phyloP scores from a whole-genome alignment of 1,140 invertebrate genomes.

The Dendrolimus punctatus region DNA sequence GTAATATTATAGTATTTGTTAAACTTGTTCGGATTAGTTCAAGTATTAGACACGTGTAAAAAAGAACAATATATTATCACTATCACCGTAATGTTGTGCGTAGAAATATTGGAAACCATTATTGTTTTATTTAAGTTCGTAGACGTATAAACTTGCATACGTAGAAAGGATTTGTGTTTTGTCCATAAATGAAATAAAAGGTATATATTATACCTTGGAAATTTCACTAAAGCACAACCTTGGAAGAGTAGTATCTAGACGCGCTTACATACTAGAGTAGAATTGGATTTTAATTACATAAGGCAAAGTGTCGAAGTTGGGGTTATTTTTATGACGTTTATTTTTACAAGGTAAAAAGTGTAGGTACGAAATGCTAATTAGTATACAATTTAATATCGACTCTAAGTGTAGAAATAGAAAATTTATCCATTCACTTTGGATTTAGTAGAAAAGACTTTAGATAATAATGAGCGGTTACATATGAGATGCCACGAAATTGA shows the following conservation, averaged over 20 bases:
- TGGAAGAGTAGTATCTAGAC: slow-evolving; percentile 69
- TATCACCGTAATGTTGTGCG: slow-evolving; percentile 65
- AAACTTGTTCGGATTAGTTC: slow-evolving; percentile 17
- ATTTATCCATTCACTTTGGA: too few species aligned
- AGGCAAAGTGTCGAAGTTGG: slow-evolving; percentile 67
- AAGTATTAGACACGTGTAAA: slow-evolving; percentile 18
- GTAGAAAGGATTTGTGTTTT: slow-evolving; percentile 17
- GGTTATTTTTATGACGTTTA: slow-evolving; percentile 30
- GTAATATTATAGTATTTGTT: slow-evolving; percentile 12
- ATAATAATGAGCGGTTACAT: too few species aligned
- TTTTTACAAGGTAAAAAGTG: slow-evolving; percentile 10
- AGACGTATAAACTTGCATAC: slow-evolving; percentile 27
- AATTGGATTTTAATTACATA: slow-evolving; percentile 57
- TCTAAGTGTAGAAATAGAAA: too few species aligned
- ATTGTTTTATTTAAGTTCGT: slow-evolving; percentile 20
- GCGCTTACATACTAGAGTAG: slow-evolving; percentile 61
- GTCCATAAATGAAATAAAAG: slow-evolving; percentile 41
- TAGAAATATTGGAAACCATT: slow-evolving; percentile 54
- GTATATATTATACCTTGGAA: slow-evolving; percentile 35
- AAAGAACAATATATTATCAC: slow-evolving; percentile 15
- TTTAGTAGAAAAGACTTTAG: background rate
- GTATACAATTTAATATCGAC: too few species aligned
- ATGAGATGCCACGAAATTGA: too few species aligned
- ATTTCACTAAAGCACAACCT: slow-evolving; percentile 70
- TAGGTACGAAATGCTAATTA: slow-evolving; percentile 19